Percentiles rank a stretch among this genome's conserved stretches.
Conservation (phyloP, 2,888 invertebrate genomes). For the Ligdia adustata region DNA sequence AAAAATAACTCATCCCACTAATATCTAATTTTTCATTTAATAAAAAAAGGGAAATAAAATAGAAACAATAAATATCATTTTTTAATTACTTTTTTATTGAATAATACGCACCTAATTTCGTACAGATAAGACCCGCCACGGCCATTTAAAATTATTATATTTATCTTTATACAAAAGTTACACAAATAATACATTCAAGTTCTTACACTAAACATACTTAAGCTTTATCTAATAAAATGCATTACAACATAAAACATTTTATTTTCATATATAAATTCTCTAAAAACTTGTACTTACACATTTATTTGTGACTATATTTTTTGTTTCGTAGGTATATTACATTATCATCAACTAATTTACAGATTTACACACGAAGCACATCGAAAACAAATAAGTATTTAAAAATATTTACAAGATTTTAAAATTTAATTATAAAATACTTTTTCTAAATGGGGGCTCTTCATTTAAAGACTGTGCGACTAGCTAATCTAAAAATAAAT, state of each 20-base stretch:
- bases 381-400: constrained; percentile 9
- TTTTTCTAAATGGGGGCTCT: constrained; percentile 78
- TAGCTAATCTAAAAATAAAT: constrained; percentile 51
- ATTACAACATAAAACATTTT: constrained; percentile 25
- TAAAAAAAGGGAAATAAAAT: neutral
- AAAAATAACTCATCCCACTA: too few relatives aligned
- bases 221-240: constrained; percentile 31
- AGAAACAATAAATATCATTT: constrained; percentile 14
- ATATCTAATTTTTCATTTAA: too few relatives aligned
- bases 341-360: constrained; percentile 19
- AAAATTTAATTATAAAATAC: constrained; percentile 42
- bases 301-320: constrained; percentile 19
- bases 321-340: constrained; percentile 16
- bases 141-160: neutral
- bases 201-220: constrained; percentile 23
- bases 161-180: constrained; percentile 31
- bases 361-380: constrained; percentile 27
- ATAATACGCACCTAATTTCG: constrained; percentile 33
- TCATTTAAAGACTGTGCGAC: constrained; percentile 62
- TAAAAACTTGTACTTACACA: constrained; percentile 33
- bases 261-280: constrained; percentile 32
- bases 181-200: constrained; percentile 18
- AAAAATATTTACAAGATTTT: constrained; percentile 14
- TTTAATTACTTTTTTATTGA: constrained; percentile 30
- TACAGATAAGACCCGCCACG: constrained; percentile 33